phyloP scores from a whole-genome alignment of 2,113 vertebrate species.

The Rana temporaria region DNA sequence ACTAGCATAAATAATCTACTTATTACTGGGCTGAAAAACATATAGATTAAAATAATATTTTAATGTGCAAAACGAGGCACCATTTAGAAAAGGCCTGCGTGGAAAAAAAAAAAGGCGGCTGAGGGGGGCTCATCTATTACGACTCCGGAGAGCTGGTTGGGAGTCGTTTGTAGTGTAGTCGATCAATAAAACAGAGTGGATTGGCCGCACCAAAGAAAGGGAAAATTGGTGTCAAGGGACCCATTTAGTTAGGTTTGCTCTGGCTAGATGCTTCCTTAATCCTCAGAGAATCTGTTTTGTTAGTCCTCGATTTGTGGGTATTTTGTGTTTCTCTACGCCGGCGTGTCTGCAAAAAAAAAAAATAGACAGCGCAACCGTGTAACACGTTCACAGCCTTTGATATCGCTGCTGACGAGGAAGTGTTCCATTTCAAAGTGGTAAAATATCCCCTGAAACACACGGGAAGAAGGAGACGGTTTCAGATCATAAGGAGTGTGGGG shows the following conservation, averaged over 20 bases:
- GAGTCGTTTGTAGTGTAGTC: slow-evolving; percentile 47
- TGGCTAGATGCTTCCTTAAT: slow-evolving; percentile 53
- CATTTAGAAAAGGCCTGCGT: slow-evolving; percentile 33
- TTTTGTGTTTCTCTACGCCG: neutral
- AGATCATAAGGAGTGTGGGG: too few species aligned
- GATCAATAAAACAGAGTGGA: slow-evolving; percentile 56
- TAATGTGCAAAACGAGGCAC: slow-evolving; percentile 38
- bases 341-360: slow-evolving; percentile 4
- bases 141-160: slow-evolving; percentile 41
- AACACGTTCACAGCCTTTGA: slow-evolving; percentile 8
- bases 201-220: slow-evolving; percentile 56
- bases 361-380: neutral
- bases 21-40: slow-evolving; percentile 54
- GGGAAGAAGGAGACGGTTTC: too few species aligned
- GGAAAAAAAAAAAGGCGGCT: neutral
- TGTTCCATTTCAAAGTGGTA: neutral
- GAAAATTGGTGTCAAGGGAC: slow-evolving; percentile 57
- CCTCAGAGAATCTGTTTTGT: slow-evolving; percentile 47
- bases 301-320: slow-evolving; percentile 25
- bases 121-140: slow-evolving; percentile 41
- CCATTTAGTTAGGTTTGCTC: slow-evolving; percentile 55
- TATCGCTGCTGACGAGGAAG: slow-evolving; percentile 3
- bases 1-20: slow-evolving; percentile 53
- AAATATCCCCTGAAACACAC: neutral
- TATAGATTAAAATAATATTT: slow-evolving; percentile 54